Base-by-base conservation (phyloP, 2,797 vertebrate genomes). In the Coregonus suidteri region DNA sequence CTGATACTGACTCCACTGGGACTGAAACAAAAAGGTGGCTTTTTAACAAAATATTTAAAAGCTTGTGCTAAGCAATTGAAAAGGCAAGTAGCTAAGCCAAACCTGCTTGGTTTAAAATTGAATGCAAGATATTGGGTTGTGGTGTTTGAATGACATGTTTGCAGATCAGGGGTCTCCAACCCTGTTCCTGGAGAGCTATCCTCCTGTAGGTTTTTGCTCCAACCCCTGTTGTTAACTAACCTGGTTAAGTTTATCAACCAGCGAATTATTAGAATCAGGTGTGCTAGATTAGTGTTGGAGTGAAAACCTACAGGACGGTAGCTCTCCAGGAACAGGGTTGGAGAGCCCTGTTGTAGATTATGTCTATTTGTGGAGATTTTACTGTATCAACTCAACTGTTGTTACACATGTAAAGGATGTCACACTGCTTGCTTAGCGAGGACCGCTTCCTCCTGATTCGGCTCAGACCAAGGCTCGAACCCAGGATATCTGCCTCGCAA, bases 11-110 rank as follows among this genome's bases (percentile, higher is more conserved):
- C 16, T 80, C 73, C 62, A 66, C 56, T 76, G 71, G 53, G 37
- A 52, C 72, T 20, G 80, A 70, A 59, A 73, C 75, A 77, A 83
- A 78, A 74, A 83, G 25, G 47, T 65, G 69, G 75, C 66, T 65
- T 83, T 84, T 83, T 83, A 79, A 84, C 76, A 51, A 66, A 18
- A 65, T 30, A 64, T 35, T 67, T 79, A 78, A 51, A 76, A 53
- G 64, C 41, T 76, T 71, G 75, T 71, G 68, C 59, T 83, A 73
- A 81, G 53, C 52, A 64, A 73, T 35, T 14, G 25, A 37, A 56
- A 9, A 53, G 35, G 74, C 34, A 64, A 47, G 52, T 76, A 16
- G 30, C 9, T 52, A 74, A 34, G n/a, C 71, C 74, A 52, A 31
- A 73, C 20, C 31, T 73, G 18, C 25, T 56, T 25, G 20, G n/a